Conservation (phyloP, 2,888 invertebrate species). For the Argyresthia albistria region DNA sequence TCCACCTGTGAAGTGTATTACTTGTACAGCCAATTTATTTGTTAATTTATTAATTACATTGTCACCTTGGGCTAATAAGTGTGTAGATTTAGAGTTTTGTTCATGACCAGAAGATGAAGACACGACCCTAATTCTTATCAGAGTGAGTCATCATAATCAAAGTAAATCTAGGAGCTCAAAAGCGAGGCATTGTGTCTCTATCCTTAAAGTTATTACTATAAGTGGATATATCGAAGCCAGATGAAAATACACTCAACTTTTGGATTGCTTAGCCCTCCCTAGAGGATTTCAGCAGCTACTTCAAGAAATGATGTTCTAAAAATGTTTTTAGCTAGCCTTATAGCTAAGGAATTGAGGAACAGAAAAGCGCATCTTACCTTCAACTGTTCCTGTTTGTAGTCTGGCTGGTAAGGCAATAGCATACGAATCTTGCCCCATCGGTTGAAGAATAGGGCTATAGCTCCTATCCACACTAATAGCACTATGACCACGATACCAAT, state of each 20-base stretch:
- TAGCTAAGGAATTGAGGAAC: not conserved
- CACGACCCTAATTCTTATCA: too few species aligned
- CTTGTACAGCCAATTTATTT: too few species aligned
- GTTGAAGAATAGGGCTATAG: constrained; percentile 89
- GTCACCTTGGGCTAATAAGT: too few species aligned
- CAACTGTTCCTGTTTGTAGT: constrained; percentile 90
- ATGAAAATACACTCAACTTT: not conserved
- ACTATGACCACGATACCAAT: constrained; percentile 90
- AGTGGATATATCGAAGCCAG: not conserved
- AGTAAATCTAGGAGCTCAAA: too few species aligned
- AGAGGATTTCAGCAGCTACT: not conserved
- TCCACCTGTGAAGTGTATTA: constrained; percentile 45
- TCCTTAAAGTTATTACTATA: not conserved
- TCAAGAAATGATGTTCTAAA: not conserved
- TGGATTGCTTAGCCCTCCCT: not conserved
- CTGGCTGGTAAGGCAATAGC: constrained; percentile 92
- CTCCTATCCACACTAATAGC: constrained; percentile 88
- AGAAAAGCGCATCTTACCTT: constrained; percentile 58
- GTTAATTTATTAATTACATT: too few species aligned
- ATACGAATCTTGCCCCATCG: constrained; percentile 93
- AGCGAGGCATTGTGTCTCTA: not conserved
- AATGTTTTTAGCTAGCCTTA: too few species aligned
- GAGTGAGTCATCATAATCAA: too few species aligned
- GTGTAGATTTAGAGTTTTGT: too few species aligned
- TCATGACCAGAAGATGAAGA: too few species aligned